Base-by-base conservation (phyloP, 2,888 invertebrate genomes). In the Diarsia brunnea region DNA sequence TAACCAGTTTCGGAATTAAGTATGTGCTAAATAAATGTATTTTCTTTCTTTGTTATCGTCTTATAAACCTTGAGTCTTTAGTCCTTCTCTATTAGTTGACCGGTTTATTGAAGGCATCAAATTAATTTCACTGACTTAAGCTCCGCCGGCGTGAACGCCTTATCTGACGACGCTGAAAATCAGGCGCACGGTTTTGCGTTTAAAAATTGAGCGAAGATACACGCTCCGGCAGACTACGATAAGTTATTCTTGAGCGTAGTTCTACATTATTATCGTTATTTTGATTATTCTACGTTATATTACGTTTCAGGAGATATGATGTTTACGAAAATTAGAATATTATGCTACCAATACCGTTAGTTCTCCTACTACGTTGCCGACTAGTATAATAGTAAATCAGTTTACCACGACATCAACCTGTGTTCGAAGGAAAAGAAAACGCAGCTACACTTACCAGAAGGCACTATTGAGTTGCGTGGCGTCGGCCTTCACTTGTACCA, bases 401-500 rank as follows among this genome's bases (percentile, higher is more conserved):
- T 38, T 38, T n/a, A 61, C 12, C 5, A 38, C 27, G 21, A 61
- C 38, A 43, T 43, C 2, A 7, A 38, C 21, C 38, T 38, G 24
- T 14, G 7, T n/a, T 21, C 16, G 24, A 38, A 21, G n/a, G 5
- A n/a, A 27, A 27, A 14, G 14, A 14, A 3, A 43, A n/a, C 1
- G 0, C 0, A n/a, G 8, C 43, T 7, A 43, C 1, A 16, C 95
- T 97, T 96, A 99, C 99, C 99, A 99, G 97, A 99, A 99, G 51
- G 98, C 98, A 71, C 99, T 99, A 96, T 99, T 99, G 43, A 99
- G 97, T 85, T 98, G 97, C 38, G 97, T 92, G 14, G 99, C 98
- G 95, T 99, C 99, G 0, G 99, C 98, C 88, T 97, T 97, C 67
- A 99, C 98, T 95, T 99, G 99, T 81, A 99, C 98, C 65, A 99